These are phyloP conservation scores for Seladonia tumulorum DNA, from an alignment of 2,888 invertebrate species.

Conservation along the genomic window DNA sequence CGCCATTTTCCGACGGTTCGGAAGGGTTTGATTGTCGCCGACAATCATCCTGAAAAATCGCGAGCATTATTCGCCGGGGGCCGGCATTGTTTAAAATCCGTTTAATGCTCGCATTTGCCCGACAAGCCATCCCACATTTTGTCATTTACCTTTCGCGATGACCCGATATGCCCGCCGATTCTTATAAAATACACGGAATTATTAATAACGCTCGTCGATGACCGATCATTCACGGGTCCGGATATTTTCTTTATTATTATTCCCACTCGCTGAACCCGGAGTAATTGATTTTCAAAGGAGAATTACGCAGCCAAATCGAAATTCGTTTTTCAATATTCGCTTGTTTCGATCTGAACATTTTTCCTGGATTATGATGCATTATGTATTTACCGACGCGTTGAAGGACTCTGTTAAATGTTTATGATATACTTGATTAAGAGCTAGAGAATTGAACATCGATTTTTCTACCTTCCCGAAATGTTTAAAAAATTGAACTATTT, in stretches of 20 bases:
- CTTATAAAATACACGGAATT: not conserved
- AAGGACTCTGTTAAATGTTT: not conserved
- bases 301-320: not conserved
- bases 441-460: too few species aligned
- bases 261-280: not conserved
- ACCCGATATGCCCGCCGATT: not conserved
- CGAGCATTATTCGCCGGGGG: not conserved
- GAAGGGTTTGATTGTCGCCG: not conserved
- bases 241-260: not conserved
- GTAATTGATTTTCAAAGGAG: not conserved
- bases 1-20: not conserved
- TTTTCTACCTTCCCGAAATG: not conserved
- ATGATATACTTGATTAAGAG: not conserved
- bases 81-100: conserved; percentile 1
- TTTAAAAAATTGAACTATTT: too few species aligned
- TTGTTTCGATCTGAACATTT: too few species aligned
- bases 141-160: not conserved
- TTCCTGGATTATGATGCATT: not conserved
- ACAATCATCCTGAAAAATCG: conserved; percentile 7
- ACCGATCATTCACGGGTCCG: not conserved
- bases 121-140: not conserved
- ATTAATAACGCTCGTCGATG: not conserved
- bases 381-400: not conserved
- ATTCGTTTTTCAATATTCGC: not conserved
- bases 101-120: not conserved